Evolutionary conservation across 2,113 vertebrate genomes (phyloP).

Genomic region (Rissa tridactyla): DNA sequence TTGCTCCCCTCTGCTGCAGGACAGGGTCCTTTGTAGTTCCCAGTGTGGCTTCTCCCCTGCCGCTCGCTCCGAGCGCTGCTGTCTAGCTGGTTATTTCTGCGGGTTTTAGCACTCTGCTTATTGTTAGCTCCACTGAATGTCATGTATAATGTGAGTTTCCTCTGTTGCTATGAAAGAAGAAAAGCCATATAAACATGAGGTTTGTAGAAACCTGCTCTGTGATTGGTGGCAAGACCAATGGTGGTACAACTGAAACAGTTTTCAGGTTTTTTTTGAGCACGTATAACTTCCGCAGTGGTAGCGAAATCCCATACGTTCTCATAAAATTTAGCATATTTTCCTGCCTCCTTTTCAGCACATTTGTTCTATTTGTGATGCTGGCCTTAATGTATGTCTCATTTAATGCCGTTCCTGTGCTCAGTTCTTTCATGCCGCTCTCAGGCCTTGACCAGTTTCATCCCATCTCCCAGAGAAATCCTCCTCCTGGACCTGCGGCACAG

Average conservation of each 20-base stretch:
- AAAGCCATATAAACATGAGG: neutral
- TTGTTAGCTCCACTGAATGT: neutral
- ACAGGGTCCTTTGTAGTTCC: slow-evolving; percentile 21
- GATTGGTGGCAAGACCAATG: neutral
- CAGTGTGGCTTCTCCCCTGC: neutral
- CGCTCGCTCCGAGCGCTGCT: rapidly evolving
- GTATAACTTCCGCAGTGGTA: neutral
- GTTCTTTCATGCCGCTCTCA: neutral
- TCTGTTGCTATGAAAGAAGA: neutral
- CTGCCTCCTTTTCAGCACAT: neutral
- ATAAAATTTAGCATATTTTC: neutral
- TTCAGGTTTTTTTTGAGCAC: neutral
- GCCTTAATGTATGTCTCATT: neutral
- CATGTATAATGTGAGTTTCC: neutral
- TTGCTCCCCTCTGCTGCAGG: slow-evolving; percentile 4
- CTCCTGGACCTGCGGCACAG: neutral
- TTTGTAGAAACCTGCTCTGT: neutral
- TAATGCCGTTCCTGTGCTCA: neutral
- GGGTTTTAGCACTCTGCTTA: neutral
- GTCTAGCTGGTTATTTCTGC: neutral
- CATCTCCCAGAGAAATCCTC: neutral
- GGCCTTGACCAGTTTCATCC: neutral
- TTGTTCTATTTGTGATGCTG: neutral
- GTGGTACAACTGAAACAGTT: neutral
- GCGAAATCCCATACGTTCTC: neutral